phyloP scores from a whole-genome alignment of 2,113 vertebrate species.

The Atractosteus spatula region DNA sequence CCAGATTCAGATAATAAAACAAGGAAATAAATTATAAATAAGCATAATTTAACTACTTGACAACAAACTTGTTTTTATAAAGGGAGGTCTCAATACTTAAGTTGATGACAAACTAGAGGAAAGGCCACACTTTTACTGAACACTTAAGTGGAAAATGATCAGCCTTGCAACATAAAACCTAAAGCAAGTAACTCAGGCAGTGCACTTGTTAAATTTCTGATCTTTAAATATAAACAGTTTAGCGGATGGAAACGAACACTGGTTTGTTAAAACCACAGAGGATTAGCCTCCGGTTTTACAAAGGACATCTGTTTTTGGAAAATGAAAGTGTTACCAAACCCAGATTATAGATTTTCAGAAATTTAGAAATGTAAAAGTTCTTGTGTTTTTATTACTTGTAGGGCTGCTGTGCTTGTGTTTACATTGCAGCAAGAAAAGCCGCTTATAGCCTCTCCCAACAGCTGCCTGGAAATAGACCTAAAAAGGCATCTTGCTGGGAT shows the following conservation, averaged over 20 bases:
- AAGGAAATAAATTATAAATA: no score
- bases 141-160: no score
- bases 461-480: slow-evolving; percentile 16
- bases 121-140: no score
- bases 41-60: no score
- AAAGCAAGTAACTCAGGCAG: not conserved
- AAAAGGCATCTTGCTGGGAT: slow-evolving; percentile 7
- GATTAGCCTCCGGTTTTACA: not conserved
- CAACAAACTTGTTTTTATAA: no score
- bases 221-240: not conserved
- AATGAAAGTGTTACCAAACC: not conserved
- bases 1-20: no score
- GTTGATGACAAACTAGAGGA: no score
- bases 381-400: not conserved
- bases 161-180: no score
- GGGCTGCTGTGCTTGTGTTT: not conserved
- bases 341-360: not conserved
- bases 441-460: slow-evolving; percentile 15
- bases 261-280: not conserved
- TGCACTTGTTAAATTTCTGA: not conserved
- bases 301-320: not conserved
- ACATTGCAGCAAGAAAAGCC: not conserved
- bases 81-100: no score
- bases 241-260: not conserved
- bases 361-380: not conserved